phyloP scores from a whole-genome alignment of 2,113 vertebrate genomes.

The Lycaon pictus region DNA sequence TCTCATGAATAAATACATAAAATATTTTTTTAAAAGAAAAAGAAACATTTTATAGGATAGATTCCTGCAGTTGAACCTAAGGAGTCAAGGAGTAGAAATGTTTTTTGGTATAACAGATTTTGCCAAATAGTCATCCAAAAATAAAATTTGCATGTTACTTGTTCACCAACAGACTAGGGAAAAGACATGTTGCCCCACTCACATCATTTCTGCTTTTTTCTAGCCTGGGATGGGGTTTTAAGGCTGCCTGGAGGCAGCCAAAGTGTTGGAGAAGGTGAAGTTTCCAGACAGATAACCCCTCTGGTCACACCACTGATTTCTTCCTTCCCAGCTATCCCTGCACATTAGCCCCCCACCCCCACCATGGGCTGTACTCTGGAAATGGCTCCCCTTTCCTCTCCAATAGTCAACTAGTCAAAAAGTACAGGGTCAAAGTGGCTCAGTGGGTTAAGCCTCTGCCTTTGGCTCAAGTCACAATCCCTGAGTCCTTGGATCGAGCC shows the following conservation, averaged over 20 bases:
- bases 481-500: no score
- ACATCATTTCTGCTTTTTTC: background rate
- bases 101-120: slow-evolving; percentile 1
- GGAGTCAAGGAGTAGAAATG: background rate
- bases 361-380: background rate
- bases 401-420: background rate
- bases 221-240: background rate
- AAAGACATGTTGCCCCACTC: background rate
- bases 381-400: background rate
- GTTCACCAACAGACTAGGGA: background rate
- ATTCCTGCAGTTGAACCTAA: no score
- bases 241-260: background rate
- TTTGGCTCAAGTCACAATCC: no score
- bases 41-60: no score
- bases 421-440: background rate
- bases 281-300: background rate
- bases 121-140: background rate
- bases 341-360: background rate
- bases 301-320: background rate
- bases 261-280: background rate
- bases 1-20: no score
- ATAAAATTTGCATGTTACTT: background rate
- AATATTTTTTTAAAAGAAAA: no score
- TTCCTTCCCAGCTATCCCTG: background rate
- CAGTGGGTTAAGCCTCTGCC: no score